A percentile compares a stretch with the other conserved stretches of the same genome.
These are phyloP conservation scores for Eilema griseolum DNA, from an alignment of 2,888 invertebrate genomes.

Conservation along the genomic window DNA sequence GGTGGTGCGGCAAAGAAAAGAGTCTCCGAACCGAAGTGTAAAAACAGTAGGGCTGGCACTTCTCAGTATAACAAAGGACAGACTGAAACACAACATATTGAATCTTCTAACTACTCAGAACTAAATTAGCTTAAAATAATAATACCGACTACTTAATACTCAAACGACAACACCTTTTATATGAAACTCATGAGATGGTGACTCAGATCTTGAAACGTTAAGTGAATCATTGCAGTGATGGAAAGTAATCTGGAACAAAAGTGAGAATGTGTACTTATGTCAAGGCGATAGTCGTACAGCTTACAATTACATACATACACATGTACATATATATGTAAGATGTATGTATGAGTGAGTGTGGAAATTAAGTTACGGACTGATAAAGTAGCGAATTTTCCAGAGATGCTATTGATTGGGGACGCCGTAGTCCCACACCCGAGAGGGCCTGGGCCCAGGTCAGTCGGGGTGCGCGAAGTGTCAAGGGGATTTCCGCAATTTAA, in stretches of 20 bases:
- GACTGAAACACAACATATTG: too few species aligned
- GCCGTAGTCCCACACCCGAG: too few species aligned
- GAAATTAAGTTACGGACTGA: background rate
- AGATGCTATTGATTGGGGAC: too few species aligned
- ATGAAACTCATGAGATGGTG: slow-evolving; percentile 28
- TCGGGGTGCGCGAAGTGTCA: too few species aligned
- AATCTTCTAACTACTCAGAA: background rate
- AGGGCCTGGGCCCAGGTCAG: too few species aligned
- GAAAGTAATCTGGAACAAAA: slow-evolving; percentile 34
- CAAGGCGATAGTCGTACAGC: slow-evolving; percentile 13
- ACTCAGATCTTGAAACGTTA: slow-evolving; percentile 44
- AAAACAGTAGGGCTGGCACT: too few species aligned
- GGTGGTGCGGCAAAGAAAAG: too few species aligned
- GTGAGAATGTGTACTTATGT: slow-evolving; percentile 32
- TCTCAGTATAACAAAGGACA: too few species aligned
- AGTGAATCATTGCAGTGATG: slow-evolving; percentile 43
- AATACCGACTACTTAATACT: background rate
- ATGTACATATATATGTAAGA: background rate
- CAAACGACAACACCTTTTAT: slow-evolving; percentile 4
- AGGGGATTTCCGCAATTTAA: too few species aligned
- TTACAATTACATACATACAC: background rate
- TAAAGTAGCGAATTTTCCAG: too few species aligned
- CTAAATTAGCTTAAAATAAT: background rate
- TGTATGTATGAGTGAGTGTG: background rate
- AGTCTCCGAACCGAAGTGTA: too few species aligned